phyloP scores from a whole-genome alignment of 2,888 invertebrate genomes.

The Seladonia tumulorum region DNA sequence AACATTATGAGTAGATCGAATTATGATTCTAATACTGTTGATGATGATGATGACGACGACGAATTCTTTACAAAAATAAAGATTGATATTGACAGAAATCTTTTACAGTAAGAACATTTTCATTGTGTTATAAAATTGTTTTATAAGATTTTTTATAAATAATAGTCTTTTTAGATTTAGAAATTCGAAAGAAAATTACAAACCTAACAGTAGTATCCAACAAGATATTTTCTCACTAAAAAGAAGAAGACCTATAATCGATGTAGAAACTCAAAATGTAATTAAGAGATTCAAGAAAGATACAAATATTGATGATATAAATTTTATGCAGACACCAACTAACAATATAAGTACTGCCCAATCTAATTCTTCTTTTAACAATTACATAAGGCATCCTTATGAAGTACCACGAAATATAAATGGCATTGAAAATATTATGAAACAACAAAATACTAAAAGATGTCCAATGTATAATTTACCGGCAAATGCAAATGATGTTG shows the following conservation, averaged over 20 bases:
- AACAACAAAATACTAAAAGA: not conserved
- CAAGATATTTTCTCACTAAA: not conserved
- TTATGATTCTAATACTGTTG: slow-evolving; percentile 16
- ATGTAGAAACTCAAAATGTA: slow-evolving; percentile 47
- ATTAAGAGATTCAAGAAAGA: slow-evolving; percentile 62
- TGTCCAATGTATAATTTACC: not conserved
- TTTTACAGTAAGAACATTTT: slow-evolving; percentile 43
- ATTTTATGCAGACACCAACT: not conserved
- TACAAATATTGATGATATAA: not conserved
- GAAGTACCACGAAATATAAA: not conserved
- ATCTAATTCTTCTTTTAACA: not conserved
- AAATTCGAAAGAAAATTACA: slow-evolving; percentile 39
- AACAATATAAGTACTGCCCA: not conserved
- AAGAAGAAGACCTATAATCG: slow-evolving; percentile 47
- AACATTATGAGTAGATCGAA: slow-evolving; percentile 5
- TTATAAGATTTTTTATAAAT: slow-evolving; percentile 1
- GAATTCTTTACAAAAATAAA: slow-evolving; percentile 52
- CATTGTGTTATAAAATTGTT: not conserved
- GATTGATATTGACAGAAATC: slow-evolving; percentile 40
- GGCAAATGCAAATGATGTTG: not conserved
- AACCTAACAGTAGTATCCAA: not conserved
- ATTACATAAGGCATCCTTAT: not conserved
- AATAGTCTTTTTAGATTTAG: slow-evolving; percentile 34
- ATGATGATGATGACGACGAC: slow-evolving; percentile 54
- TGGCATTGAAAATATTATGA: not conserved